These are phyloP conservation scores for Isichthys henryi DNA, from an alignment of 2,113 vertebrate genomes.

Conservation along the genomic window DNA sequence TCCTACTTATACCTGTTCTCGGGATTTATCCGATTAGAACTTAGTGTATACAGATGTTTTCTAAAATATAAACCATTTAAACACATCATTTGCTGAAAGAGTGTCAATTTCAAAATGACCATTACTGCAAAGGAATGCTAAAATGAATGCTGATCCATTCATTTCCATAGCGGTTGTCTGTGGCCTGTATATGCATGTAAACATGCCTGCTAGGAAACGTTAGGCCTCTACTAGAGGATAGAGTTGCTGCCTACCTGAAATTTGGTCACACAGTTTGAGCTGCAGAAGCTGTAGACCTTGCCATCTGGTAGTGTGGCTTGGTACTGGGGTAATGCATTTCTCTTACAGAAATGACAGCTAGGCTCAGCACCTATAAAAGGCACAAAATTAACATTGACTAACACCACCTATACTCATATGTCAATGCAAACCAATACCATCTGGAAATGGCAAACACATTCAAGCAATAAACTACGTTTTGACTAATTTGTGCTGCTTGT, in stretches of 20 bases:
- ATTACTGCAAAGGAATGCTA: not conserved
- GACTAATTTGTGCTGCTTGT: not conserved
- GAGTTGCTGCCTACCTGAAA: constrained; percentile 76
- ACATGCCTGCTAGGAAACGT: not conserved
- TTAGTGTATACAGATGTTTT: not conserved
- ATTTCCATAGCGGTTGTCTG: not conserved
- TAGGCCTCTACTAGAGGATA: not conserved
- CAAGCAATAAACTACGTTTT: not conserved
- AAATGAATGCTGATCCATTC: not conserved
- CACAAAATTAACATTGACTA: constrained; percentile 35
- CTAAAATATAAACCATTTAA: not conserved
- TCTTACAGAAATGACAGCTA: constrained; percentile 95
- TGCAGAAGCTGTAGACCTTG: constrained; percentile 92
- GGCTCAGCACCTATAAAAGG: constrained; percentile 73
- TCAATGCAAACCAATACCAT: not conserved
- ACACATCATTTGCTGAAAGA: not conserved
- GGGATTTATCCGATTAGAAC: not conserved
- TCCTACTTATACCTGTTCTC: not conserved
- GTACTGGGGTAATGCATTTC: constrained; percentile 91
- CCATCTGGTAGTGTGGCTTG: constrained; percentile 95
- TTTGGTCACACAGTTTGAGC: constrained; percentile 93
- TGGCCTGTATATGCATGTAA: not conserved
- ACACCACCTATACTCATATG: not conserved
- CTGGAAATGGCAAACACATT: not conserved
- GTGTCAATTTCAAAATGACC: not conserved